Conservation (phyloP, 2,113 vertebrate genomes). For the Rhabdornis inornatus region DNA sequence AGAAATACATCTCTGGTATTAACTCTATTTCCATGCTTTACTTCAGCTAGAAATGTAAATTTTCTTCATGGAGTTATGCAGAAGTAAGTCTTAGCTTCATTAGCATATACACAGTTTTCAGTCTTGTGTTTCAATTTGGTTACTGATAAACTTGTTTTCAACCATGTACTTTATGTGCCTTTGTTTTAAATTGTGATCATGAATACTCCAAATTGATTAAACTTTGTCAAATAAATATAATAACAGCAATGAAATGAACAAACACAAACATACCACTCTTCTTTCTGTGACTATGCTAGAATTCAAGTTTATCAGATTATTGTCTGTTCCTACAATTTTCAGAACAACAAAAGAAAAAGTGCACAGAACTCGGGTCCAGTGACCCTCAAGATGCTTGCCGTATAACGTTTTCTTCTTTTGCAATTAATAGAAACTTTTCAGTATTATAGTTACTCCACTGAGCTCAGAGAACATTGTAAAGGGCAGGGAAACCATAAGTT, state of each 20-base stretch:
- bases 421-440: neutral
- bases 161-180: neutral
- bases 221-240: neutral
- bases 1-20: neutral
- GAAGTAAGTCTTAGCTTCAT: neutral
- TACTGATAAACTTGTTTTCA: neutral
- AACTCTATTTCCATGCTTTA: neutral
- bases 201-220: neutral
- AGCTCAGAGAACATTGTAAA: neutral
- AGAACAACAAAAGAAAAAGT: neutral
- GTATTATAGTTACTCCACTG: neutral
- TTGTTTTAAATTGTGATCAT: neutral
- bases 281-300: fast-evolving
- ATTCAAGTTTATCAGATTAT: neutral
- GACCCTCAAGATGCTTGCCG: neutral
- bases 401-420: neutral
- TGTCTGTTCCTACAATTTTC: neutral
- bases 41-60: neutral
- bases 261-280: neutral
- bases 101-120: neutral
- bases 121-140: neutral
- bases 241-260: neutral
- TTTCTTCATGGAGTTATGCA: neutral
- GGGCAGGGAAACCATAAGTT: neutral
- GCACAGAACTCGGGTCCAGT: neutral